Base-by-base conservation (phyloP, 2,797 vertebrate genomes). In the Labeo calbasu region DNA sequence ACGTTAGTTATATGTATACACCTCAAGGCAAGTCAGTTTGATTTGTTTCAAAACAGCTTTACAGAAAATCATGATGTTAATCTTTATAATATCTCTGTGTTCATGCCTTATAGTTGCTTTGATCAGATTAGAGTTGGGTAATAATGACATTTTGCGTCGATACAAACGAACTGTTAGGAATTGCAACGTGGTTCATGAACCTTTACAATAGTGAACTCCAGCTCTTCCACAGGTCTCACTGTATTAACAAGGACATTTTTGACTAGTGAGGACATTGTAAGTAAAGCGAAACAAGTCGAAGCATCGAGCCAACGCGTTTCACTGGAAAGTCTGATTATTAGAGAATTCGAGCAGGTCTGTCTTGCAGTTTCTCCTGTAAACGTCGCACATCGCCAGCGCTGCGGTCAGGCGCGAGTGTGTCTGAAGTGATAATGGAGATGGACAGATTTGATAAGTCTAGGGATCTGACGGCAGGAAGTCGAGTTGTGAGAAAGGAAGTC, bases 341-440 rank as follows among this genome's bases (percentile, higher is more conserved):
- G 48, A 53, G 71, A 72, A 19, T 12, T 1, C 3, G 21, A 46
- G 40, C 40, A 46, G 59, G 28, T 61, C 23, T 8, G 68, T 43
- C 19, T 46, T n/a, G 40, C 21, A 46, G 43, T 23, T 8, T 9
- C 12, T 73, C 50, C 28, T n/a, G 28, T 12, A 4, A 2, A 15
- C 2, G n/a, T 15, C 12, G 46, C 10, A 7, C 19, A 7, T 53
- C 71, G 21, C 48, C 71, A 12, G 68, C 43, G 46, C 68, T 46
- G 68, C 12, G 11, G 68, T 8, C 68, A 70, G 68, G 43, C 48
- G 23, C 21, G 15, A 17, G 61, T n/a, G 28, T 11, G 2, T 23
- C 10, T 83, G 51, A 32, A 46, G 59, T 40, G 70, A 57, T 89
- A 88, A 87, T 84, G 85, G 91, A 92, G 90, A 92, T 92, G 89